Conservation (phyloP, 1,140 invertebrate species). For the Cherax quadricarinatus region DNA sequence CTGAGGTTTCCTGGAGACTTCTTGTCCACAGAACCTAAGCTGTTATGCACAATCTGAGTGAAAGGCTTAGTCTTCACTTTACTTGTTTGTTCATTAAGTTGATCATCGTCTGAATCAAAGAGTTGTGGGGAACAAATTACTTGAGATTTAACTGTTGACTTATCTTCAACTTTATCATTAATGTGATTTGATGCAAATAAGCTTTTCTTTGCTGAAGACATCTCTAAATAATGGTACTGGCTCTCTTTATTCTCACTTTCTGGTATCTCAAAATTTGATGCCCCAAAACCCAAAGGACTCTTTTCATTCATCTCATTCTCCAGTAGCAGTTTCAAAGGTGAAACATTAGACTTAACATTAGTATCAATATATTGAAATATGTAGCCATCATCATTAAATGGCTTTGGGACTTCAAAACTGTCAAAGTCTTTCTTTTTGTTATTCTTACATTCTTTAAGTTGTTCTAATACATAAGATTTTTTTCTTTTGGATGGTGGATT, state of each 20-base stretch:
- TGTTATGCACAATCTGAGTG: neutral
- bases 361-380: neutral
- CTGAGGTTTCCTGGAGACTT: neutral
- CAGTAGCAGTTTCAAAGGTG: neutral
- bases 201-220: neutral
- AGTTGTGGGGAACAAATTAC: constrained; percentile 2
- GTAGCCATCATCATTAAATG: neutral
- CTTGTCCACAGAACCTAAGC: too few species aligned
- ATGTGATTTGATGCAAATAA: neutral
- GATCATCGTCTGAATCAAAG: constrained; percentile 22
- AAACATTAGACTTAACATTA: neutral
- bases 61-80: neutral
- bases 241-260: neutral
- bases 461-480: constrained; percentile 10
- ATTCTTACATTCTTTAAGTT: neutral
- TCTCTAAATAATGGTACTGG: neutral
- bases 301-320: neutral
- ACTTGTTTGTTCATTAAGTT: neutral
- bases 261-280: neutral
- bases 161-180: neutral
- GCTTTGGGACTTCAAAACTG: too few species aligned
- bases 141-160: neutral
- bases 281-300: neutral
- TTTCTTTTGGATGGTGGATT: constrained; percentile 18
- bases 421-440: neutral